These are phyloP conservation scores for Callaeas wilsoni DNA, from an alignment of 2,113 vertebrate genomes.

Conservation along the genomic window DNA sequence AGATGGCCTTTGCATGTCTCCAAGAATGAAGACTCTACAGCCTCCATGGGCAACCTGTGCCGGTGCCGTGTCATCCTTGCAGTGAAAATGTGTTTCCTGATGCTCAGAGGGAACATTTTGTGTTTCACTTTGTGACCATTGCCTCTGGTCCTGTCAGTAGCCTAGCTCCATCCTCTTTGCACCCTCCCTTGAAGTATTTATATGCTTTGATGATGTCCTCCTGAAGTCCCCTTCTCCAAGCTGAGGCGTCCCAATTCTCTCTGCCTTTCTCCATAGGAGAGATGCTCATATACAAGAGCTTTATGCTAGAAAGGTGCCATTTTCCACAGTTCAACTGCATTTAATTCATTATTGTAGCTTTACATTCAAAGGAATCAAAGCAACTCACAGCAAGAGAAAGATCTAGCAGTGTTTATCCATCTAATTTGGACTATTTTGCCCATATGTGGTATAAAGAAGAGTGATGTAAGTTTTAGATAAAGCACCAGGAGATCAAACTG, in stretches of 20 bases:
- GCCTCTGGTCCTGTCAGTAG: not conserved
- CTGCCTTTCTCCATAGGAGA: not conserved
- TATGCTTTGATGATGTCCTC: not conserved
- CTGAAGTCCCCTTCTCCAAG: not conserved
- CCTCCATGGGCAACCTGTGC: not conserved
- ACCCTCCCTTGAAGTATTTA: not conserved
- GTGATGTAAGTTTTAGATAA: not conserved
- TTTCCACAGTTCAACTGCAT: not conserved
- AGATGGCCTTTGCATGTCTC: not conserved
- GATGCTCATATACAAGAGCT: not conserved
- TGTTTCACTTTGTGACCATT: not conserved
- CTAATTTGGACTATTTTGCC: not conserved
- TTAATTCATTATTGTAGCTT: not conserved
- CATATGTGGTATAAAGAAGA: not conserved
- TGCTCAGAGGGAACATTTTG: not conserved
- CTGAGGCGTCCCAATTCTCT: not conserved
- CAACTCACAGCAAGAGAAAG: not conserved
- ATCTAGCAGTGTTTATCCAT: not conserved
- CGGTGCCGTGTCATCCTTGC: not conserved
- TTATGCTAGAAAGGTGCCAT: not conserved
- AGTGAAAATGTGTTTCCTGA: not conserved
- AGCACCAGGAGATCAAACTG: not conserved
- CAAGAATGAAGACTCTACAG: not conserved
- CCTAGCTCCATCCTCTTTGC: not conserved
- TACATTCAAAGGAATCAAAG: not conserved